These are phyloP conservation scores for Caenorhabditis imperialis DNA, from an alignment of 2,888 invertebrate species.

Conservation along the genomic window DNA sequence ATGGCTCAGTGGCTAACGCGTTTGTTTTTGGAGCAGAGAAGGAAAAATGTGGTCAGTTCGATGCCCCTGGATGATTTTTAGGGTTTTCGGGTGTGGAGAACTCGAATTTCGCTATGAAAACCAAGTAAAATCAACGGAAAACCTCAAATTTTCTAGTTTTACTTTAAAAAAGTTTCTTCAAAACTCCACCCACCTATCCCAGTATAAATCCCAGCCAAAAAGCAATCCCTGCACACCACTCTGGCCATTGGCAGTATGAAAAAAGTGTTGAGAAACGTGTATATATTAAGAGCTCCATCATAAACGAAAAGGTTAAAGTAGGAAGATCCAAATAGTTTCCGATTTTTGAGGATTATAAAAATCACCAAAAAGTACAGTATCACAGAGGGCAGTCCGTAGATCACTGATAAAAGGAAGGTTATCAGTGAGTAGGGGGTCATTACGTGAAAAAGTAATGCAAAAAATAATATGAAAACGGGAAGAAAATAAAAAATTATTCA, in stretches of 20 bases:
- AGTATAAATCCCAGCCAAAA: conserved; percentile 1
- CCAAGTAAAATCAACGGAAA: neutral
- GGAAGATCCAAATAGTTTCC: conserved; percentile 3
- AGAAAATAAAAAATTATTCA: too few relatives aligned
- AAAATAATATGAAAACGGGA: too few relatives aligned
- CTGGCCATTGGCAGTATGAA: neutral
- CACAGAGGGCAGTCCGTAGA: neutral
- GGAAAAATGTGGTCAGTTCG: too few relatives aligned
- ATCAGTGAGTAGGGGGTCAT: neutral
- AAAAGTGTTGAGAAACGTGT: neutral
- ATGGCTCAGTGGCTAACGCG: too few relatives aligned
- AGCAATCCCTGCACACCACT: neutral
- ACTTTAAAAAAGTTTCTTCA: neutral
- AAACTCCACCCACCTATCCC: neutral
- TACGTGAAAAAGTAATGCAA: neutral
- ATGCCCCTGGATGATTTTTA: too few relatives aligned
- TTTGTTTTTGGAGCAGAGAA: too few relatives aligned
- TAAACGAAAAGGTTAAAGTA: conserved; percentile 1
- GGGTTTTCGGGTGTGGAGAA: too few relatives aligned
- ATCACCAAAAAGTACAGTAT: neutral
- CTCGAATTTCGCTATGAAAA: too few relatives aligned
- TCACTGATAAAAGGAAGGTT: neutral
- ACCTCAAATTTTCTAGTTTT: neutral
- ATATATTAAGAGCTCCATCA: conserved; percentile 5
- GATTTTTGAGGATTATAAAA: neutral